phyloP scores from a whole-genome alignment of 2,888 invertebrate genomes.

The Noctua comes region DNA sequence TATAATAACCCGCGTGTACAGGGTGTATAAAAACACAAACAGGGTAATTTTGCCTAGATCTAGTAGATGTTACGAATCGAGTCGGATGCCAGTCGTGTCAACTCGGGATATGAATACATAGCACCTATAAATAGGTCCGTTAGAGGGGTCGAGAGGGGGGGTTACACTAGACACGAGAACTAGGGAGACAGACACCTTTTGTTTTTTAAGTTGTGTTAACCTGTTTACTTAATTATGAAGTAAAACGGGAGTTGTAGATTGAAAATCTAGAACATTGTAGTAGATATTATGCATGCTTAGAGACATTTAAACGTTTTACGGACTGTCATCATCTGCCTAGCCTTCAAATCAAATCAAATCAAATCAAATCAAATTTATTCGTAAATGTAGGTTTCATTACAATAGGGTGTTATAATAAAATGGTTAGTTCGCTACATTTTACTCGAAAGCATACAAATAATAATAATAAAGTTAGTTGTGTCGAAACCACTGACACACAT shows the following conservation, averaged over 20 bases:
- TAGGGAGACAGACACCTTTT: conserved; percentile 19
- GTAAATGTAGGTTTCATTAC: too few species aligned
- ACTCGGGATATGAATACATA: conserved; percentile 52
- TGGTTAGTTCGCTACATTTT: too few species aligned
- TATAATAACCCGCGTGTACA: conserved; percentile 31
- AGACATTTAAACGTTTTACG: not conserved
- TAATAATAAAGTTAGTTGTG: too few species aligned
- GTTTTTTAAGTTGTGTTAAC: conserved; percentile 11
- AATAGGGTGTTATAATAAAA: too few species aligned
- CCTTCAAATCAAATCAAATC: too few species aligned
- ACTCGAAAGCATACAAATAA: too few species aligned
- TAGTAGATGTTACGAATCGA: conserved; percentile 35
- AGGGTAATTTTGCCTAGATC: conserved; percentile 45
- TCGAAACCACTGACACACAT: too few species aligned
- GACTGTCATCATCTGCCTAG: too few species aligned
- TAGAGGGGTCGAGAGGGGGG: not conserved
- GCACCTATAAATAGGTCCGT: conserved; percentile 37
- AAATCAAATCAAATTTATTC: too few species aligned
- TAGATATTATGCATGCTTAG: not conserved
- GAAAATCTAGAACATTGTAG: not conserved
- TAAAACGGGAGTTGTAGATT: not conserved
- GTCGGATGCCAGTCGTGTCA: conserved; percentile 50
- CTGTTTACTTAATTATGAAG: conserved; percentile 23
- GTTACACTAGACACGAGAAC: conserved; percentile 16
- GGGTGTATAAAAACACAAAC: conserved; percentile 43